Conservation (phyloP, 2,113 vertebrate species). For the Phalacrocorax brasilianus region DNA sequence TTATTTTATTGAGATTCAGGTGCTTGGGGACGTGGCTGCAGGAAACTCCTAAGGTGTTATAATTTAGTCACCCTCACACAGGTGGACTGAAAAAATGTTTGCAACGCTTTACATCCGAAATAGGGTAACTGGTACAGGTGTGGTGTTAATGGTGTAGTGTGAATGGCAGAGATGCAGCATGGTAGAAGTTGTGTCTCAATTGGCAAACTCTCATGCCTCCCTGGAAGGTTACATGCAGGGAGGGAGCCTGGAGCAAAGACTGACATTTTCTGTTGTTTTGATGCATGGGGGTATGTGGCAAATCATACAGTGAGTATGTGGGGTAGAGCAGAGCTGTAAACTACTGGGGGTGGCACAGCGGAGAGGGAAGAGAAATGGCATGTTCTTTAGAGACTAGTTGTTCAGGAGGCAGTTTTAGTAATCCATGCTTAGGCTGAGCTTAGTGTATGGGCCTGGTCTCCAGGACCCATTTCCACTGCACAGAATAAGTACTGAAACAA, state of each 20-base stretch:
- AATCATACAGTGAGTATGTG: neutral
- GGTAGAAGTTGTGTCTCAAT: neutral
- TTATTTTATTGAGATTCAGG: neutral
- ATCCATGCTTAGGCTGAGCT: neutral
- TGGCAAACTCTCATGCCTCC: neutral
- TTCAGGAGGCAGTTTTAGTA: neutral
- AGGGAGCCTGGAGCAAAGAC: too few relatives aligned
- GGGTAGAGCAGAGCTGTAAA: neutral
- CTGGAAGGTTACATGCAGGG: neutral
- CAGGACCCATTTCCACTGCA: neutral
- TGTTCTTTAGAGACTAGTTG: rapidly evolving
- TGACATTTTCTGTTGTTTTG: neutral
- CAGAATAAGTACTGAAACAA: neutral
- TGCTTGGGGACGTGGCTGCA: rapidly evolving
- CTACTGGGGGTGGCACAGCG: neutral
- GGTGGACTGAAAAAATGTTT: neutral
- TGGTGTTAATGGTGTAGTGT: too few relatives aligned
- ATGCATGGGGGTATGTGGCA: neutral
- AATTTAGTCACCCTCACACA: neutral
- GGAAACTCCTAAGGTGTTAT: neutral
- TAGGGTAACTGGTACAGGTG: rapidly evolving
- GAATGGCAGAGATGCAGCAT: rapidly evolving
- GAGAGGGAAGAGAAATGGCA: neutral
- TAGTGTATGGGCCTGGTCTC: neutral
- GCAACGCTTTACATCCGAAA: neutral